phyloP scores from a whole-genome alignment of 2,113 vertebrate genomes.

The Calonectris borealis region DNA sequence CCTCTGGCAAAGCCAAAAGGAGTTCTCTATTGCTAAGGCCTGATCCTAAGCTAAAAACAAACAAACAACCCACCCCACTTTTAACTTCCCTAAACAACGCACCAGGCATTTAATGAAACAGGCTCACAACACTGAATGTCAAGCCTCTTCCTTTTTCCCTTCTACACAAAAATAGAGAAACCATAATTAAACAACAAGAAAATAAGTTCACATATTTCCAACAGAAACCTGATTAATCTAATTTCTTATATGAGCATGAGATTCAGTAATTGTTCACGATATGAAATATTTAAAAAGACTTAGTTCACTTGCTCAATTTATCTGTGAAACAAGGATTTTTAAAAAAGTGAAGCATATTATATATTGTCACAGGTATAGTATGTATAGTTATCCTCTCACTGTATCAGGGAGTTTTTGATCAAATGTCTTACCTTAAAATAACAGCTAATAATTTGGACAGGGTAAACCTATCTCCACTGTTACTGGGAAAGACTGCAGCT shows the following conservation, averaged over 20 bases:
- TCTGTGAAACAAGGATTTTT: neutral
- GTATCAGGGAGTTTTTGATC: neutral
- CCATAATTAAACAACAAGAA: neutral
- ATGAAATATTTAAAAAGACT: neutral
- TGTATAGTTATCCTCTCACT: neutral
- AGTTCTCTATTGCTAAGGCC: neutral
- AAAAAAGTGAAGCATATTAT: neutral
- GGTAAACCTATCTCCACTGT: constrained; percentile 95
- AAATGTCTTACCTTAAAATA: constrained; percentile 84
- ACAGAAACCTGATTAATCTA: neutral
- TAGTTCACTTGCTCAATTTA: neutral
- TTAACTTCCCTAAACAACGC: neutral
- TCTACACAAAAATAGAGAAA: neutral
- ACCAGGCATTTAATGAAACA: neutral
- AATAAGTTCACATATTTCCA: neutral
- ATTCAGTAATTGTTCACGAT: neutral
- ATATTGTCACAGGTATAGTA: neutral
- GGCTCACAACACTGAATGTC: neutral
- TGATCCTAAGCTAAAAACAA: neutral
- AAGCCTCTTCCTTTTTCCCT: neutral
- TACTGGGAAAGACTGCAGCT: constrained; percentile 94
- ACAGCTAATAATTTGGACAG: constrained; percentile 94
- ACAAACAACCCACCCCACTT: neutral
- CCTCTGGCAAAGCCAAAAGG: neutral
- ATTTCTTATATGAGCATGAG: neutral